Evolutionary conservation across 2,113 vertebrate species (phyloP).

Genomic region (Psilopogon haemacephalus): DNA sequence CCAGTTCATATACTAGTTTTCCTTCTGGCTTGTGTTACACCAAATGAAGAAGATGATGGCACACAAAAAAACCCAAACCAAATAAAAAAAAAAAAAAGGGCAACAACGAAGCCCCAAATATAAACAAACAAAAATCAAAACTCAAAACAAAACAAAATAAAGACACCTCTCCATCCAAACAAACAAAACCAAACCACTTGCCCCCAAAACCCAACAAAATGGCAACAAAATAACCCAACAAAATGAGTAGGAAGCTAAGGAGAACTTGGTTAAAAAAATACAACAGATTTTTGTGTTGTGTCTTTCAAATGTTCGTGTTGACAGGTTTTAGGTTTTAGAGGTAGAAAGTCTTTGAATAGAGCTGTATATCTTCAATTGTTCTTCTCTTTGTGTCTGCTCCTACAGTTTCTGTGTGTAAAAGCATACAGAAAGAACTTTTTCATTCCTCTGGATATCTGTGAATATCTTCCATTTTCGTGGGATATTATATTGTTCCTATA

Average conservation of each 20-base stretch:
- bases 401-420: not conserved
- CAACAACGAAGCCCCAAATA: no score
- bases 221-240: no score
- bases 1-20: not conserved
- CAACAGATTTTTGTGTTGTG: not conserved
- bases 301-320: not conserved
- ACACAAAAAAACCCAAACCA: not conserved
- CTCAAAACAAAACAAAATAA: no score
- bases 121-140: no score
- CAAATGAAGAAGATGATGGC: not conserved
- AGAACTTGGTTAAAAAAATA: no score
- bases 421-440: not conserved
- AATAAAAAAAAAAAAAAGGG: no score
- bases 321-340: not conserved
- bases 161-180: no score
- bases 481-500: not conserved
- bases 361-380: not conserved
- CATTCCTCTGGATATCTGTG: not conserved
- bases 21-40: not conserved
- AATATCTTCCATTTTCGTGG: not conserved
- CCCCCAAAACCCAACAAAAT: no score
- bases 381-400: not conserved
- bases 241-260: no score
- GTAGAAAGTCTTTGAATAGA: not conserved
- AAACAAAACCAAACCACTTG: no score